Evolutionary conservation across 2,888 invertebrate species (phyloP), one percentile per base, ranked within the genome.

Genomic region (Ophonus ardosiacus): DNA sequence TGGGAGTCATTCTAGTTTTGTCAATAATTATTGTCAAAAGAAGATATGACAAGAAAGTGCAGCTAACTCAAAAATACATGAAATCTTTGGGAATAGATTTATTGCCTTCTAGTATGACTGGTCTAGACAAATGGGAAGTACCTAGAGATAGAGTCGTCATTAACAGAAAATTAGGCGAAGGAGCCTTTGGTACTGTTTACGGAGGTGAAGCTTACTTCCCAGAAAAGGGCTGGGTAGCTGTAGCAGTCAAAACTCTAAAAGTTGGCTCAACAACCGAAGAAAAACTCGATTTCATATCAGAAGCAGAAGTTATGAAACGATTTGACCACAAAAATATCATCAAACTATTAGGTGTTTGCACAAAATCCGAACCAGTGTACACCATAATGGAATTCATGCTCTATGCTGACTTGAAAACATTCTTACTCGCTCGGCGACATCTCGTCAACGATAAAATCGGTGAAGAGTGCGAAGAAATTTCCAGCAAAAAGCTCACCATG

Each of bases 371-470:
- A 88, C 98, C 98, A 0, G 96, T 98, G 65, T 96, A 97, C 89
- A 97, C 97, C 0, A 95, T 98, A 13, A 98, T 98, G 98, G 98
- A 98, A 91, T 97, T 97, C 89, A 97, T 98, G 96, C 92, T 98
- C 56, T 97, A 98, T 90, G 98, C 98, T 21, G 98, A 98, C 90
- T 92, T 98, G 87, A 98, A 98, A 92, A 97, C 96, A 7, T 98
- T 95, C 91, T 92, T 98, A 85, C 91, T 98, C 87, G 97, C 97
- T 13, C 94, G 98, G 86, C 93, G 98, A 61, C 96, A 97, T 91
- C 92, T 98, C 88, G 96, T 97, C 0, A 94, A 94, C 86, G 94
- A 93, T 87, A 92, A 93, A 86, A 89, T 91, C 59, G 87, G 86
- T 21, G 92, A 92, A 38, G 95, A 95, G 87, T 93, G 94, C 6